Evolutionary conservation across 2,888 invertebrate species (phyloP), one percentile per base, ranked within the genome.

Genomic region (Rotaria magnacalcarata): DNA sequence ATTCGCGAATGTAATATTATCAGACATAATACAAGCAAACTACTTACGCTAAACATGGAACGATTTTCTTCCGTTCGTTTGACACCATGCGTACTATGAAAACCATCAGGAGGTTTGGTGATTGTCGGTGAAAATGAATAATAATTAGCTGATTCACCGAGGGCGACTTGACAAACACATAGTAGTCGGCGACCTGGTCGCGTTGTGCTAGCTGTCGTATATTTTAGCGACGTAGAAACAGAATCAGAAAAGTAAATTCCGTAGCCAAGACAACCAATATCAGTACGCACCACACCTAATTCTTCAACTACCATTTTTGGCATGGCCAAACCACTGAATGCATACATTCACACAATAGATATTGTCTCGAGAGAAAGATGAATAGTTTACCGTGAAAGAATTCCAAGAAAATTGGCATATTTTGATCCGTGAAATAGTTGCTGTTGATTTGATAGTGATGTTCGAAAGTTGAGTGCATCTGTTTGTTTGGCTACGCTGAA

Each of bases 161-260:
- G 50, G 34, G 86, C 86, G 10, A 86, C 86, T 86, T 86, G 80
- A 50, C 86, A 86, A 27, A 86, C 43, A 24, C 80, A 58, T 47
- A 86, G 27, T 24, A 86, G 52, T 6, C 75, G 84, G 27, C 84
- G 84, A 27, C 84, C 60, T 74, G 52, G 52, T 41, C 34, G n/a
- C n/a, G 8, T 10, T n/a, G 10, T 67, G 21, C 80, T 58, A 14
- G 67, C 24, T 27, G 27, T n/a, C 6, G 86, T 41, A 52, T 85
- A 86, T 80, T 85, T 85, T 7, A 86, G 19, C 74, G 74, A 84
- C 10, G 84, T 85, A 56, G 67, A 67, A 67, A 6, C 60, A n/a
- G 88, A 88, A 87, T 89, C 89, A 21, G 90, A 89, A 88, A 91
- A 91, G 87, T 91, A 91, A 67, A 91, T 89, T 14, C 90, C 91